Evolutionary conservation across 2,888 invertebrate species (phyloP), one percentile per base, ranked within the genome.

Genomic region (Acanthosoma haemorrhoidale): DNA sequence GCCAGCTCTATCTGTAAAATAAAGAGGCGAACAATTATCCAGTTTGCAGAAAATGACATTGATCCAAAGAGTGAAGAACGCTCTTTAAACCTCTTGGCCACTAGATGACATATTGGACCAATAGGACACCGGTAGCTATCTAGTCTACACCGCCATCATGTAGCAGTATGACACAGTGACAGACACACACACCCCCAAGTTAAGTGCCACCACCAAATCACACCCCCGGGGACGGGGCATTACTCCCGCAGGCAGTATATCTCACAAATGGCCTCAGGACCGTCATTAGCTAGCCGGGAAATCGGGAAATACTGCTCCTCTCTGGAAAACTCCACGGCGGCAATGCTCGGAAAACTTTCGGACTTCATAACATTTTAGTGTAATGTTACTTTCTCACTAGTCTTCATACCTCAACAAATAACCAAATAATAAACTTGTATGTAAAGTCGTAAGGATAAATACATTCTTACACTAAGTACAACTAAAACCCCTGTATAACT

Each of bases 111-210:
- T 21, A 51, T 51, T 51, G 29, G 25, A 38, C 11, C 36, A 34
- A 29, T 38, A 8, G 21, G 64, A 41, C 25, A 43, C 31, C 39
- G 64, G 43, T 18, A 38, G 64, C 32, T 39, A 64, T 31, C 43
- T 64, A 18, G 15, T 32, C 31, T 18, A 25, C 29, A 29, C 38
- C 15, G 18, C 41, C 41, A 39, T 41, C 29, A 43, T n/a, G n/a
- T 31, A 41, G 41, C 41, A 18, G 64, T 64, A 64, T 39, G 41
- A 43, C 39, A 41, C 64, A 41, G 21, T 43, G 41, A 39, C 39
- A 31, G 43, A 41, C 39, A 64, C 36, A 64, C 39, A 39, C 15
- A 11, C 25, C 18, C 36, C 32, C 13, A 15, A 39, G 18, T 21
- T 43, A 43, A 51, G 51, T 51, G 25, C 51, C 51, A 6, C 6